Evolutionary conservation across 2,113 vertebrate species (phyloP).

Genomic region (Thymallus thymallus): DNA sequence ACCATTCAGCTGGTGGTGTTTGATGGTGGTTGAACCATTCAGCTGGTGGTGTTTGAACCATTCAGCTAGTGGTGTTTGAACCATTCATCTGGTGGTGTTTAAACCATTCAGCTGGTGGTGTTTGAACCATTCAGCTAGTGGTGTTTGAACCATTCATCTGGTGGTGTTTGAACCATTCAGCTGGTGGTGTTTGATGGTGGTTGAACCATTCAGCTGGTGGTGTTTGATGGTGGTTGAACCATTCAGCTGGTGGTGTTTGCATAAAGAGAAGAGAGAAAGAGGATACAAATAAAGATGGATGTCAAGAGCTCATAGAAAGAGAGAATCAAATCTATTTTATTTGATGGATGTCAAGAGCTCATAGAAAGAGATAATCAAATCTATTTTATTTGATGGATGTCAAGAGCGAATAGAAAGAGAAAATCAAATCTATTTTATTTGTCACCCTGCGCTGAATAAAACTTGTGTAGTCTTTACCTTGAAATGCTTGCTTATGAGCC

Average conservation of each 20-base stretch:
- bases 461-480: too few species aligned
- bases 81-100: too few species aligned
- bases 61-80: neutral
- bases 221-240: neutral
- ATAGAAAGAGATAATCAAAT: too few species aligned
- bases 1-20: neutral
- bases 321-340: too few species aligned
- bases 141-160: too few species aligned
- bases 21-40: too few species aligned
- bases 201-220: neutral
- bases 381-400: too few species aligned
- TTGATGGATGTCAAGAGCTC: neutral
- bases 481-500: too few species aligned
- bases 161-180: too few species aligned
- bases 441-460: neutral
- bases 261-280: neutral
- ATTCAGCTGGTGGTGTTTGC: neutral
- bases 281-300: neutral
- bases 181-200: neutral
- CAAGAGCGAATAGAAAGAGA: neutral
- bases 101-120: neutral
- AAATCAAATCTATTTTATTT: neutral
- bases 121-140: neutral
- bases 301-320: neutral
- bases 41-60: neutral